Evolutionary conservation across 2,888 invertebrate species (phyloP).

Genomic region (Eristalinus sepulchralis): DNA sequence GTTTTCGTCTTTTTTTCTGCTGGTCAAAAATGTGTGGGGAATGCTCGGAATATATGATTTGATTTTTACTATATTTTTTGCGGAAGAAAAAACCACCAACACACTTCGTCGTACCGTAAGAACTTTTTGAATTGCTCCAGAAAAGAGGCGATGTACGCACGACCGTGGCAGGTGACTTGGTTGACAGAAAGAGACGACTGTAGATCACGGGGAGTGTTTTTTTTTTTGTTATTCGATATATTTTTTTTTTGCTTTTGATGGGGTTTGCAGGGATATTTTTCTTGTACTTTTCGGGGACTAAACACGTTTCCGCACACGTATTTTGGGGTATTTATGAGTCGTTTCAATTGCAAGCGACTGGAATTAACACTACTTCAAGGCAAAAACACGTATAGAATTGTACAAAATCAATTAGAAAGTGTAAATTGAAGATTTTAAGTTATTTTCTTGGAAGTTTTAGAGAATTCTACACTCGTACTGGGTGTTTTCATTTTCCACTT

Average conservation of each 20-base stretch:
- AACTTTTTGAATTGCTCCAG: constrained; percentile 50
- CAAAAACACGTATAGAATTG: constrained; percentile 50
- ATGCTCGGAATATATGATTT: neutral
- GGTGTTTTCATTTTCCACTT: constrained; percentile 66
- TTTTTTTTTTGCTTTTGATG: neutral
- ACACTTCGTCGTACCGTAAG: constrained; percentile 47
- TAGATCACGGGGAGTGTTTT: constrained; percentile 9
- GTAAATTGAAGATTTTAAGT: constrained; percentile 46
- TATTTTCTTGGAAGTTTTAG: constrained; percentile 50
- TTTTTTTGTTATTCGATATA: constrained; percentile 7
- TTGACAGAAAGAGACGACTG: constrained; percentile 39
- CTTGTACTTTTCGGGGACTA: constrained; percentile 34
- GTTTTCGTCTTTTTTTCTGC: neutral
- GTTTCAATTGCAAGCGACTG: constrained; percentile 10
- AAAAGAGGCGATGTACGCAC: constrained; percentile 42
- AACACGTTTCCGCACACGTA: constrained; percentile 64
- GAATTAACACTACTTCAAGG: constrained; percentile 36
- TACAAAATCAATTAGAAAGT: constrained; percentile 52
- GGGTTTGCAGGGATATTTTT: constrained; percentile 33
- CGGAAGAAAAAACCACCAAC: constrained; percentile 44
- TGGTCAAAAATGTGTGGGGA: constrained; percentile 2
- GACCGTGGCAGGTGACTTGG: constrained; percentile 24
- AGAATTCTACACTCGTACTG: constrained; percentile 47
- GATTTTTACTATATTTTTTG: neutral
- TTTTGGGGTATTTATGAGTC: constrained; percentile 25